Evolutionary conservation across 2,797 vertebrate species (phyloP).

Genomic region (Spondyliosoma cantharus): DNA sequence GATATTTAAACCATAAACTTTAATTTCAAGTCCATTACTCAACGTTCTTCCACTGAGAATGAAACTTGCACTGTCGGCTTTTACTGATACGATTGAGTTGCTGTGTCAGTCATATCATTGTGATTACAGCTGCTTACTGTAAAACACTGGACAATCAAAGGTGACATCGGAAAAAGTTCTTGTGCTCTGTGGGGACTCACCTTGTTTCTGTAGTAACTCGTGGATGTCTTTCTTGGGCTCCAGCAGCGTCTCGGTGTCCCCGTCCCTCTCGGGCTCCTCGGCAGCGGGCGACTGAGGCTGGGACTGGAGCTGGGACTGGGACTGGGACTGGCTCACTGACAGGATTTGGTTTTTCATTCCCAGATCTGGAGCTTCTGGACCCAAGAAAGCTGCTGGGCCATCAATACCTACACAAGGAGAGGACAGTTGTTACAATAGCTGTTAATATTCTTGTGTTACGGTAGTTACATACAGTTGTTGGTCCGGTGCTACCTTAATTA

Average conservation of each 20-base stretch:
- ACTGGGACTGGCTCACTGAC: constrained; percentile 80
- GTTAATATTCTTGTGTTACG: neutral
- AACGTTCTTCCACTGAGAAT: neutral
- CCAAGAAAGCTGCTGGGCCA: constrained; percentile 90
- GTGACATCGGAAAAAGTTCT: no score
- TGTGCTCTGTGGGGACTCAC: constrained; percentile 73
- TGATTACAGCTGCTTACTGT: neutral
- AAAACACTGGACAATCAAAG: neutral
- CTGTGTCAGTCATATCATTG: neutral
- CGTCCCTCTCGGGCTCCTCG: constrained; percentile 81
- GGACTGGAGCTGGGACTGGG: constrained; percentile 69
- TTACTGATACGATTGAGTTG: neutral
- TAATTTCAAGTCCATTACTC: neutral
- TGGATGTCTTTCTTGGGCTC: constrained; percentile 90
- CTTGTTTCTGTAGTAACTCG: constrained; percentile 91
- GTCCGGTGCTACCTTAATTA: neutral
- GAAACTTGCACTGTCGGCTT: neutral
- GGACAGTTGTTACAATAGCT: neutral
- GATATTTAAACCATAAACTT: neutral
- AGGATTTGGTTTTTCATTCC: constrained; percentile 85
- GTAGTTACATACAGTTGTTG: neutral
- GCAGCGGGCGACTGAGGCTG: constrained; percentile 67
- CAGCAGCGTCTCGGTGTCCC: constrained; percentile 79
- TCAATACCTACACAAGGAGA: constrained; percentile 87
- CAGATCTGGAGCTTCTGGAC: constrained; percentile 84